These are phyloP conservation scores for Tanypteryx hageni DNA, from an alignment of 2,888 invertebrate genomes.

Conservation along the genomic window DNA sequence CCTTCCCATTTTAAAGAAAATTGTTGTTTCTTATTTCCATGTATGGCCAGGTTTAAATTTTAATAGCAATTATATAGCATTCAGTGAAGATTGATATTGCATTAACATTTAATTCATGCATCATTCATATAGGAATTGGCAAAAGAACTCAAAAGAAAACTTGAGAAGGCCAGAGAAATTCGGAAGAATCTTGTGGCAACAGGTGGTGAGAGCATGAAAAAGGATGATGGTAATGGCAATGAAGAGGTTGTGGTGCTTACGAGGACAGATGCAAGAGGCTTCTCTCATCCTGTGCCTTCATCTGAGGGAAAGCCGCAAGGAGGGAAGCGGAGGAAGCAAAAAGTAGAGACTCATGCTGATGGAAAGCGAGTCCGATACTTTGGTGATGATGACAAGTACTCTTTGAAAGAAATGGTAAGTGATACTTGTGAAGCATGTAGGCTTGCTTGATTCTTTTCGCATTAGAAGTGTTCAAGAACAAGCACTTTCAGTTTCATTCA, in stretches of 20 bases:
- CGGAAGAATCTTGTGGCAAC: slow-evolving; percentile 70
- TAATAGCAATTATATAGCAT: background rate
- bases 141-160: slow-evolving; percentile 83
- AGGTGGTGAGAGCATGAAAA: slow-evolving; percentile 58
- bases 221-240: slow-evolving; percentile 70
- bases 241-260: slow-evolving; percentile 82
- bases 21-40: too few species aligned
- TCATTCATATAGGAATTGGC: slow-evolving; percentile 77
- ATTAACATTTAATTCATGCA: background rate
- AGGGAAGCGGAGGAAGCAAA: slow-evolving; percentile 75
- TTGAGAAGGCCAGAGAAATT: slow-evolving; percentile 83
- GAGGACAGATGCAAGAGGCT: slow-evolving; percentile 82
- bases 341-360: slow-evolving; percentile 83
- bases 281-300: slow-evolving; percentile 81
- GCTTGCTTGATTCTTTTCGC: too few species aligned
- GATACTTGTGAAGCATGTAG: slow-evolving; percentile 6
- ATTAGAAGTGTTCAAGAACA: too few species aligned
- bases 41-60: too few species aligned
- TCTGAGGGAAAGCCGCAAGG: slow-evolving; percentile 72
- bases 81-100: background rate
- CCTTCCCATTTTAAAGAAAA: too few species aligned
- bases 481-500: too few species aligned
- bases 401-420: slow-evolving; percentile 88
- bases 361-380: slow-evolving; percentile 89
- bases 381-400: slow-evolving; percentile 92